Conservation (phyloP, 2,797 vertebrate species). For the Tapera naevia region DNA sequence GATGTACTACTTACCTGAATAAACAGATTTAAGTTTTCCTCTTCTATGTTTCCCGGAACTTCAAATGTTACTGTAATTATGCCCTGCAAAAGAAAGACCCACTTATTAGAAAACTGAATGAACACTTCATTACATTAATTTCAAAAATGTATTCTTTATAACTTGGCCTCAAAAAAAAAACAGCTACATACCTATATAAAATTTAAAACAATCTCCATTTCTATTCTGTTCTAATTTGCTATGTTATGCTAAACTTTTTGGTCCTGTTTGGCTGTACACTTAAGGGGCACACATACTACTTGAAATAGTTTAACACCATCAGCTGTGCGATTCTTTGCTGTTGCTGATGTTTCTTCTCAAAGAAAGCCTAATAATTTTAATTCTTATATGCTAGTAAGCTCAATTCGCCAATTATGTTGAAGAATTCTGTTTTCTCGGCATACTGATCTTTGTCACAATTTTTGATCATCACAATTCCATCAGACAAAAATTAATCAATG, state of each 20-base stretch:
- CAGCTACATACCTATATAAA: neutral
- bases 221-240: neutral
- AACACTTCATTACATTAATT: neutral
- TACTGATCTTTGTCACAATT: neutral
- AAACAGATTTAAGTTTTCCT: constrained; percentile 89
- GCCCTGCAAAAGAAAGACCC: constrained; percentile 77
- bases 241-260: neutral
- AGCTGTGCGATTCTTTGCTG: neutral
- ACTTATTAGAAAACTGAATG: neutral
- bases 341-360: neutral
- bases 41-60: constrained; percentile 84
- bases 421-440: neutral
- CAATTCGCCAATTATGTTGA: neutral
- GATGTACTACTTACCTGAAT: constrained; percentile 84
- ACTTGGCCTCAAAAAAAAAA: neutral
- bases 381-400: neutral
- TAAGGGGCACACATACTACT: accelerated
- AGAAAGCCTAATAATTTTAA: neutral
- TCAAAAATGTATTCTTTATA: neutral
- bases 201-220: neutral
- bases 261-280: neutral
- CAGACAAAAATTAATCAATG: neutral
- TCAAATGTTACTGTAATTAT: constrained; percentile 94
- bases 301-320: neutral
- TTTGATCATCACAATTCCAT: neutral